Base-by-base conservation (phyloP, 2,797 vertebrate genomes). In the Helicolenus hilgendorfi region DNA sequence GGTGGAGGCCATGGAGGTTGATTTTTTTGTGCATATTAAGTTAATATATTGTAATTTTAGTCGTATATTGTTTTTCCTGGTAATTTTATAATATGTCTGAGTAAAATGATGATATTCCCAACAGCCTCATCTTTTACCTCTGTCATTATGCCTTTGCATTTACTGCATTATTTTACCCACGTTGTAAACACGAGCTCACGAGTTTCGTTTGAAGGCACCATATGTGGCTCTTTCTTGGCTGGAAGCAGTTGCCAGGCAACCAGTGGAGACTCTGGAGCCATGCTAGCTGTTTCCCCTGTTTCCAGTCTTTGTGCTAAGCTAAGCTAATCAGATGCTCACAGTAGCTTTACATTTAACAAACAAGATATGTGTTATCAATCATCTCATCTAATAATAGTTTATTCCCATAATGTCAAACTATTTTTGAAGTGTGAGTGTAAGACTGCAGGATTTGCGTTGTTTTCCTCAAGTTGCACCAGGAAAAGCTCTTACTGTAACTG, bases 401-500 rank as follows among this genome's bases (percentile, higher is more conserved):
- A 26, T 15, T 53, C 2, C 45, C 27, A 49, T 14, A 7, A 10
- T 67, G n/a, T 22, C 31, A 33, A 33, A 33, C 31, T 7, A 33
- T 33, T 33, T 29, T 7, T 2, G 4, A 64, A 5, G 2, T 33
- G 10, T 58, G 29, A 58, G 45, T 64, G 29, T 58, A 18, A 78
- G 78, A 29, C 35, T 4, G 11, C 53, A 73, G 55, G 24, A 59
- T 68, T 90, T 14, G 60, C 7, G 7, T 72, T 56, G 62, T 72
- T 64, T 59, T 72, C 45, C 27, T 84, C 24, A 49, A 14, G n/a
- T 77, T 79, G 60, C 31, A 73, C 11, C 22, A 73, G 29, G 72
- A 78, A 86, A 91, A 79, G 59, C 81, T 83, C 69, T 87, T 35
- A 55, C 49, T 22, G 2, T 55, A 84, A 84, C 68, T 81, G 62